Evolutionary conservation across 2,797 vertebrate species (phyloP).

Genomic region (Danio albolineatus): DNA sequence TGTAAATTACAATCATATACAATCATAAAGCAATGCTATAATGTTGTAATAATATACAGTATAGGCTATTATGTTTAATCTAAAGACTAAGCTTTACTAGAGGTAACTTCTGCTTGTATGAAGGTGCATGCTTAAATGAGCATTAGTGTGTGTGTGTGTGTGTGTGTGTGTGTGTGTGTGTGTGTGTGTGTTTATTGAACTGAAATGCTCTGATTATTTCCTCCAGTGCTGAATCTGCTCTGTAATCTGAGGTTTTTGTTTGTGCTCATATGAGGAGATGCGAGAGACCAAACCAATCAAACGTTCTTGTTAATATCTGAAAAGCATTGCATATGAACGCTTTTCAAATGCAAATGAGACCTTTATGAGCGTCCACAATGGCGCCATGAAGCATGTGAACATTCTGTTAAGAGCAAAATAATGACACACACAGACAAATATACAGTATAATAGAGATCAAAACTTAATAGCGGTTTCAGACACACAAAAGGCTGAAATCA

Average conservation of each 20-base stretch:
- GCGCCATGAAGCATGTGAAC: not conserved
- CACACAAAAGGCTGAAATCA: too few species aligned
- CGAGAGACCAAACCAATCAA: not conserved
- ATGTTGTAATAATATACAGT: too few species aligned
- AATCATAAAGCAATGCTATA: too few species aligned
- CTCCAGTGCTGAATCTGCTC: conserved; percentile 32
- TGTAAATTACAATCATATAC: too few species aligned
- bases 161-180: too few species aligned
- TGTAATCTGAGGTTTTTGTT: conserved; percentile 47
- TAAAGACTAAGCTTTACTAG: too few species aligned
- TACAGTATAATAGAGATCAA: not conserved
- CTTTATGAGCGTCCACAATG: conserved; percentile 3
- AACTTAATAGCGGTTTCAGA: not conserved
- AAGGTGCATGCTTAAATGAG: too few species aligned
- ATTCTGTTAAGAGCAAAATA: conserved; percentile 10
- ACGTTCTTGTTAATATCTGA: conserved; percentile 16
- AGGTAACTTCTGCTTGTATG: too few species aligned
- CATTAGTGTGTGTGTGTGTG: too few species aligned
- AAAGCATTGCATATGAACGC: conserved; percentile 15
- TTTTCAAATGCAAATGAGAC: conserved; percentile 40
- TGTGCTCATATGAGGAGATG: conserved; percentile 24
- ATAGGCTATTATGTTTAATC: too few species aligned
- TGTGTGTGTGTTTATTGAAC: too few species aligned
- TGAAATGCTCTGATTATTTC: conserved; percentile 45
- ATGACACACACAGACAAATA: not conserved